Percentiles rank a stretch among this genome's conserved stretches.
Evolutionary conservation across 2,888 invertebrate species (phyloP).

Genomic region (Patella caerulea): DNA sequence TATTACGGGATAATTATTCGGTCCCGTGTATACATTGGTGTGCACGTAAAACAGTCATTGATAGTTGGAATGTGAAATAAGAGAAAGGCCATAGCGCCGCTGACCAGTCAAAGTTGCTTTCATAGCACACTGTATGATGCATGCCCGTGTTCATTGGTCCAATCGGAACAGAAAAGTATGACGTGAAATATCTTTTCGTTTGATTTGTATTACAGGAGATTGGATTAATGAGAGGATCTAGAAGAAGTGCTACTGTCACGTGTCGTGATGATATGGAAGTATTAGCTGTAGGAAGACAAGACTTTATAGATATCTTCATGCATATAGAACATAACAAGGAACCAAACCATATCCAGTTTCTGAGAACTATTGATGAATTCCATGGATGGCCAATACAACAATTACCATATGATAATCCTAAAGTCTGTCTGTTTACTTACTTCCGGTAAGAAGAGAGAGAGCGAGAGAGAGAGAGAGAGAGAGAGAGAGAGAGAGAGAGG

Average conservation of each 20-base stretch:
- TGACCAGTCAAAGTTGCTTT: no score
- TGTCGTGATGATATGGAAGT: conserved; percentile 72
- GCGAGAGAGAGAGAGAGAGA: no score
- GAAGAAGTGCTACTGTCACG: conserved; percentile 69
- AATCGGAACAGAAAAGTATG: no score
- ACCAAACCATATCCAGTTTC: conserved; percentile 67
- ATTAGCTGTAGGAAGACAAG: conserved; percentile 78
- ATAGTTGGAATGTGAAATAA: no score
- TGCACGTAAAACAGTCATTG: no score
- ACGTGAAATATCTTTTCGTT: no score
- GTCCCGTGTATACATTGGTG: no score
- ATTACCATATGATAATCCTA: conserved; percentile 65
- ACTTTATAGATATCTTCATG: conserved; percentile 76
- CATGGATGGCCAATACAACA: conserved; percentile 65
- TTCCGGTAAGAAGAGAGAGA: conserved; percentile 55
- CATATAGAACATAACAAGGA: conserved; percentile 60
- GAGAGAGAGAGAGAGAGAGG: no score
- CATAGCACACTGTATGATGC: no score
- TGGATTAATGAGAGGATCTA: conserved; percentile 66
- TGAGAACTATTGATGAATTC: conserved; percentile 58
- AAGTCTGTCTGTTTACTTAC: conserved; percentile 67
- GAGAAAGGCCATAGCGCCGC: no score
- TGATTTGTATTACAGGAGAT: conserved; percentile 55
- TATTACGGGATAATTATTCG: no score
- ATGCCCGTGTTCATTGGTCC: no score